These are phyloP conservation scores for Seriola aureovittata DNA, from an alignment of 2,113 vertebrate species.

Conservation along the genomic window DNA sequence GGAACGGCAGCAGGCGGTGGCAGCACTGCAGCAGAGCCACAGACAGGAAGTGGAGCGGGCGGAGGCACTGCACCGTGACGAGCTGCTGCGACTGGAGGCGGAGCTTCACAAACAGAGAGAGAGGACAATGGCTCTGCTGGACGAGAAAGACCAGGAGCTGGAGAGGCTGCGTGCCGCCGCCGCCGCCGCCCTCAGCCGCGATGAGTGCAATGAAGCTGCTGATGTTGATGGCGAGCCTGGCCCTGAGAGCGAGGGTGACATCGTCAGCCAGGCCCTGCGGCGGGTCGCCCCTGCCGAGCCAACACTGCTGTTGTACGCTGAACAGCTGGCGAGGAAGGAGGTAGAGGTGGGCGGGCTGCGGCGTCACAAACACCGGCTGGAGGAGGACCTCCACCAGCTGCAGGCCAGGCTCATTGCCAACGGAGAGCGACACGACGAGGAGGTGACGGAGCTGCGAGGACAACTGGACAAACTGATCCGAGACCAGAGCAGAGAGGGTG, in stretches of 20 bases:
- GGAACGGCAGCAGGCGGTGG: slow-evolving; percentile 80
- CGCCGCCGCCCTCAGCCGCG: slow-evolving; percentile 33
- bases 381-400: slow-evolving; percentile 87
- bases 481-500: slow-evolving; percentile 91
- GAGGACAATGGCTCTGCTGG: slow-evolving; percentile 90
- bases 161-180: slow-evolving; percentile 85
- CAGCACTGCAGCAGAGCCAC: slow-evolving; percentile 85
- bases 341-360: slow-evolving; percentile 87
- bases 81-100: slow-evolving; percentile 88
- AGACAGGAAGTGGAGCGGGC: slow-evolving; percentile 88
- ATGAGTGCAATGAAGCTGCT: neutral
- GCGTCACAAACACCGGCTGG: slow-evolving; percentile 89
- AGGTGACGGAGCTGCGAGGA: slow-evolving; percentile 74
- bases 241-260: slow-evolving; percentile 77
- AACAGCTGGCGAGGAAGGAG: slow-evolving; percentile 93
- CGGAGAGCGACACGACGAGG: slow-evolving; percentile 86
- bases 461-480: slow-evolving; percentile 86
- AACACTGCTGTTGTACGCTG: slow-evolving; percentile 91
- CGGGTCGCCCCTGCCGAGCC: slow-evolving; percentile 82
- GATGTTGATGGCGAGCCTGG: fast-evolving
- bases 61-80: slow-evolving; percentile 86
- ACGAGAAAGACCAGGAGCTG: slow-evolving; percentile 93
- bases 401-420: slow-evolving; percentile 84
- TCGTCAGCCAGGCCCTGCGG: slow-evolving; percentile 83
- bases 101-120: slow-evolving; percentile 95